A percentile compares a stretch with the other conserved stretches of the same genome.
Evolutionary conservation across 2,888 invertebrate species (phyloP).

Genomic region (Perizoma affinitatum): DNA sequence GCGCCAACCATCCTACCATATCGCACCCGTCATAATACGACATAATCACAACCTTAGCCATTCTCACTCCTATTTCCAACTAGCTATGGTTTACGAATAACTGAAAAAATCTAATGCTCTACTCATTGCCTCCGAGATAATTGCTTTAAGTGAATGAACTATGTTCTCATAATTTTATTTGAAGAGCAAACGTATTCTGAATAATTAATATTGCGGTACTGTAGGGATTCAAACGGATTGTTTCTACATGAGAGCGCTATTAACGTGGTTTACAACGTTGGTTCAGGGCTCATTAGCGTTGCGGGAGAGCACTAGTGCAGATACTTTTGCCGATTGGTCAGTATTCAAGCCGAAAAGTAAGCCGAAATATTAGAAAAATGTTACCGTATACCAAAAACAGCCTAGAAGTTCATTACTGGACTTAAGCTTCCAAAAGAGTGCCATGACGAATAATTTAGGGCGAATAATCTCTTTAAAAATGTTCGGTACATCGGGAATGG

Average conservation of each 20-base stretch:
- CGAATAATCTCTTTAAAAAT: too few species aligned
- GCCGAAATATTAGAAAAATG: conserved; percentile 2
- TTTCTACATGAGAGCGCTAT: conserved; percentile 35
- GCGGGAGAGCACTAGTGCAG: conserved; percentile 23
- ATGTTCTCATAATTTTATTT: conserved; percentile 54
- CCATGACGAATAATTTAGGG: too few species aligned
- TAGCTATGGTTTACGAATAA: conserved; percentile 38
- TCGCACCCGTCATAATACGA: conserved; percentile 66
- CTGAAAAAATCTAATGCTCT: conserved; percentile 32
- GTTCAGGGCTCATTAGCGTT: conserved; percentile 30
- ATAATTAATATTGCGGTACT: conserved; percentile 46
- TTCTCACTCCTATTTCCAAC: conserved; percentile 42
- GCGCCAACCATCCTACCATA: conserved; percentile 74
- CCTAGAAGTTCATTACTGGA: too few species aligned
- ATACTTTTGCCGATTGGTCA: not conserved
- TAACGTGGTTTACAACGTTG: conserved; percentile 27
- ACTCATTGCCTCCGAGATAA: conserved; percentile 55
- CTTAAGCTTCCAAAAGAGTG: too few species aligned
- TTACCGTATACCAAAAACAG: too few species aligned
- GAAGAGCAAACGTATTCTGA: conserved; percentile 54
- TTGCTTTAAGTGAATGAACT: conserved; percentile 79
- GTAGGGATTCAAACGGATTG: conserved; percentile 34
- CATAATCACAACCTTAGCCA: conserved; percentile 38
- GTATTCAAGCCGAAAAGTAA: not conserved
- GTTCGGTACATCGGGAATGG: too few species aligned